These are phyloP conservation scores for Gavia stellata DNA, from an alignment of 2,113 vertebrate genomes.

Conservation along the genomic window DNA sequence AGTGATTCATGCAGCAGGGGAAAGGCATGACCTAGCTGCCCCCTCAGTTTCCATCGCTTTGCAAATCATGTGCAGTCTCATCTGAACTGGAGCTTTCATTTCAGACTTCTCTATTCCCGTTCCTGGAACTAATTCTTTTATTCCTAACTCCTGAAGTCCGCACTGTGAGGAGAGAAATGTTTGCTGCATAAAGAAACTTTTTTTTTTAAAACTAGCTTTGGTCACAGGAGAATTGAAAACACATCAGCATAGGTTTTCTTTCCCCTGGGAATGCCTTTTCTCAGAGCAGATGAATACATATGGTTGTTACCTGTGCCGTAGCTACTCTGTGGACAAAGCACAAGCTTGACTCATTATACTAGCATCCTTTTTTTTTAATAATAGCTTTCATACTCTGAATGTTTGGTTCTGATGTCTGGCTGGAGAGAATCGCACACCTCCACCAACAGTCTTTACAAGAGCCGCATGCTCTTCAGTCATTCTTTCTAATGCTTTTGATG, in stretches of 20 bases:
- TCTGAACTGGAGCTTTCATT: constrained; percentile 5
- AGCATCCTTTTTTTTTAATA: neutral
- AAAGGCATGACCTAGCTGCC: constrained; percentile 57
- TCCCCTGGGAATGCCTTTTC: neutral
- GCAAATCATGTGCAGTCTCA: constrained; percentile 32
- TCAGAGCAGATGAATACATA: neutral
- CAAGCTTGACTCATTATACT: neutral
- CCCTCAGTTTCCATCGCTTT: constrained; percentile 55
- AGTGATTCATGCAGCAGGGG: constrained; percentile 55
- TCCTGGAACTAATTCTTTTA: neutral
- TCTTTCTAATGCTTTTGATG: neutral
- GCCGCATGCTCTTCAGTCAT: neutral
- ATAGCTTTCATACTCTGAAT: neutral
- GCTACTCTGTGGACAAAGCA: neutral
- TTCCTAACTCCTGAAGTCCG: neutral
- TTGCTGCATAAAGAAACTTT: neutral
- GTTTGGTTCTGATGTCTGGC: neutral
- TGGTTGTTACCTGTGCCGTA: neutral
- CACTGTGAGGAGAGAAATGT: neutral
- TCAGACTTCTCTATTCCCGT: neutral
- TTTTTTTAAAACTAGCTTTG: neutral
- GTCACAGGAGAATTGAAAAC: neutral
- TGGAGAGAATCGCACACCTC: neutral
- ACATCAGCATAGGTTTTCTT: neutral
- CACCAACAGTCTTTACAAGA: neutral